Conservation (phyloP, 2,888 invertebrate species). For the Harpalus rubripes region DNA sequence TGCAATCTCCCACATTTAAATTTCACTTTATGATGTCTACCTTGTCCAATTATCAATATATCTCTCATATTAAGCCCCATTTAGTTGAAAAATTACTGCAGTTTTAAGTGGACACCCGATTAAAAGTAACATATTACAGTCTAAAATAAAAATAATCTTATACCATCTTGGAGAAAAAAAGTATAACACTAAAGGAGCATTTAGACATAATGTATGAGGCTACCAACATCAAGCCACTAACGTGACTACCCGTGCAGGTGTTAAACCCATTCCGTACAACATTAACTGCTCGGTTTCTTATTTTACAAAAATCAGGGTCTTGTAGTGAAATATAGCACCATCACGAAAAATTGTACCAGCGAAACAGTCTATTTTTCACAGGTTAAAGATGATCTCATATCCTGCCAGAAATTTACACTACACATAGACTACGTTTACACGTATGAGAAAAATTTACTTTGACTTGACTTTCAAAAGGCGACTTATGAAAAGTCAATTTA, state of each 20-base stretch:
- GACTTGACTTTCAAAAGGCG: too few species aligned
- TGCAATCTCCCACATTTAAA: background rate
- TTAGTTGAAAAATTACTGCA: constrained; percentile 39
- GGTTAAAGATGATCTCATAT: constrained; percentile 1
- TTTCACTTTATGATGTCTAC: background rate
- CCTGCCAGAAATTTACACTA: too few species aligned
- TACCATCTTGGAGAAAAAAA: constrained; percentile 14
- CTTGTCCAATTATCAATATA: constrained; percentile 8
- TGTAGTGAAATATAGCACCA: constrained; percentile 18
- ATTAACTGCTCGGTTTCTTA: constrained; percentile 43
- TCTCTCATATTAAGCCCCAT: constrained; percentile 21
- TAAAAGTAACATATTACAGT: constrained; percentile 37
- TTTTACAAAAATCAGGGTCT: constrained; percentile 46
- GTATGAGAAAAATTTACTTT: too few species aligned
- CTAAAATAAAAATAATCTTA: constrained; percentile 7
- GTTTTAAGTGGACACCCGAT: constrained; percentile 35
- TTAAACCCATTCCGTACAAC: constrained; percentile 52
- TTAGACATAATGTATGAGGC: constrained; percentile 47
- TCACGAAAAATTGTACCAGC: background rate
- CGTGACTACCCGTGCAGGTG: constrained; percentile 33
- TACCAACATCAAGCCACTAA: constrained; percentile 23
- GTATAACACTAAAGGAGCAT: constrained; percentile 30
- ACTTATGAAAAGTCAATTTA: too few species aligned
- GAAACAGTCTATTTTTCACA: background rate
- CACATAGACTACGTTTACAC: too few species aligned